A percentile compares a stretch with the other conserved stretches of the same genome.
phyloP scores from a whole-genome alignment of 2,797 vertebrate species.

The Meda fulgida region DNA sequence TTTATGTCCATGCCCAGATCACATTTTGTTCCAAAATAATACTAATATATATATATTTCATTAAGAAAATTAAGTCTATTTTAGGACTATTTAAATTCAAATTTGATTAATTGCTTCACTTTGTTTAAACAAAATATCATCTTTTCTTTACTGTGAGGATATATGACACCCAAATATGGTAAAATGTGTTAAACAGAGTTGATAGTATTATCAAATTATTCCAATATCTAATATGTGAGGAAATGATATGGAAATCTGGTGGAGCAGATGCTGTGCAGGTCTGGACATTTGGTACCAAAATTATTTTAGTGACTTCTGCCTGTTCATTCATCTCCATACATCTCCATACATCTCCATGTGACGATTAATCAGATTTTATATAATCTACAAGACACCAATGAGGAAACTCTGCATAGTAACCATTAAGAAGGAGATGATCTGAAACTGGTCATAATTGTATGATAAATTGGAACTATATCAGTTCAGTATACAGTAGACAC shows the following conservation, averaged over 20 bases:
- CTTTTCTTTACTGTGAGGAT: background rate
- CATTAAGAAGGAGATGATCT: background rate
- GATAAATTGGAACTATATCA: slow-evolving; percentile 29
- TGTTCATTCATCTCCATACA: slow-evolving; percentile 10
- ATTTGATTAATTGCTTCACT: background rate
- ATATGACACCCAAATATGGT: background rate
- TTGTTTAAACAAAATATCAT: background rate
- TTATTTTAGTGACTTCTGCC: background rate
- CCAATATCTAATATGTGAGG: background rate
- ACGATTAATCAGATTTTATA: background rate
- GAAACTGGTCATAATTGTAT: background rate
- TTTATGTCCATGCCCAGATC: background rate
- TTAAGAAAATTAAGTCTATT: background rate
- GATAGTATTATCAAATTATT: background rate
- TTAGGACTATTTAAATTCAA: background rate
- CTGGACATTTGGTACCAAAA: slow-evolving; percentile 42
- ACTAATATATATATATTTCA: too few species aligned
- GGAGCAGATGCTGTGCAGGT: slow-evolving; percentile 16
- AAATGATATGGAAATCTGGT: background rate
- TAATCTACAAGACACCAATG: background rate
- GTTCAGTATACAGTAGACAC: slow-evolving; percentile 37
- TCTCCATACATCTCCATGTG: background rate
- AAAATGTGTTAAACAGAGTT: background rate
- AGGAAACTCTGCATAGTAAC: slow-evolving; percentile 12
- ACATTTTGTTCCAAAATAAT: background rate